Evolutionary conservation across 1,140 invertebrate species (phyloP), one percentile per base, ranked within the genome.

Genomic region (Harlomillsia oculata): DNA sequence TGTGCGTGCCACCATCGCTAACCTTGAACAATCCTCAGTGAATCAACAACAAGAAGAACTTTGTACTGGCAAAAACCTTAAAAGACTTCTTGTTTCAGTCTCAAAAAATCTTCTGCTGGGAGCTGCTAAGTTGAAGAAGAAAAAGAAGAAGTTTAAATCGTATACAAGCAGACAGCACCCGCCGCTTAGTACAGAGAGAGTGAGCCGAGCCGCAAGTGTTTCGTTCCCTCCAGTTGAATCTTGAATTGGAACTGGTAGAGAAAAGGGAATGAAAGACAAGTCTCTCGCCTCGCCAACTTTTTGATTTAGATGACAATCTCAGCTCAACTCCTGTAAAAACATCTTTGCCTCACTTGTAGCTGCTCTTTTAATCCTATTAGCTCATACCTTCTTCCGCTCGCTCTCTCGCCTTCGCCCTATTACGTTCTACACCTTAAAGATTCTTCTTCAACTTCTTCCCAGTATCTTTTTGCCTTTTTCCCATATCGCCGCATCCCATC

Each of bases 251-350:
- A n/a, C n/a, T n/a, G n/a, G n/a, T n/a, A n/a, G n/a, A n/a, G n/a
- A n/a, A n/a, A n/a, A n/a, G n/a, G 14, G 36, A 48, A 48, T 48
- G 45, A 48, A 48, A 28, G 45, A 32, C 43, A 45, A 29, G 43
- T n/a, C 43, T n/a, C n/a, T 45, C 43, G 43, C 43, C 45, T 48
- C 45, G 45, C 45, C 45, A 50, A 50, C 48, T 50, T 50, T 50
- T 50, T 50, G 48, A 50, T 50, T 50, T 50, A 50, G 48, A 50
- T 50, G 48, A 50, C 48, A 50, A 50, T 50, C 48, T 50, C 48
- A 30, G 48, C 48, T 37, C 46, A 50, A 50, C 48, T 50, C 48
- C 48, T 50, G 48, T 50, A 50, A 50, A 50, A 50, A 50, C 48
- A 50, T 37, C 48, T 50, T 50, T 50, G 30, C 48, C 28, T 39